phyloP scores from a whole-genome alignment of 2,797 vertebrate genomes.

The Dipus sagitta region DNA sequence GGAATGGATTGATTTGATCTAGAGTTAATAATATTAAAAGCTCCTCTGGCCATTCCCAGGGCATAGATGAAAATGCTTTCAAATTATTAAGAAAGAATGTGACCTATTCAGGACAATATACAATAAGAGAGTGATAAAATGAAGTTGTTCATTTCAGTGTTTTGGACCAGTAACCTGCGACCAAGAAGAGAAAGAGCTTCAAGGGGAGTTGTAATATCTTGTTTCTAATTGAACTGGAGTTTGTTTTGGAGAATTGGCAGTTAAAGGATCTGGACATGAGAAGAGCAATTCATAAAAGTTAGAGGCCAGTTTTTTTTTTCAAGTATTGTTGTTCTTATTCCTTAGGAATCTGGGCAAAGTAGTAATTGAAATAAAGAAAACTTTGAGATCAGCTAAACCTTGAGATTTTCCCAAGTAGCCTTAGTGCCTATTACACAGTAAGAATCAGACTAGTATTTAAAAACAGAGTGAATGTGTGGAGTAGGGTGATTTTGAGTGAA shows the following conservation, averaged over 20 bases:
- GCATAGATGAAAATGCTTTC: slow-evolving; percentile 82
- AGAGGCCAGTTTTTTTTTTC: slow-evolving; percentile 23
- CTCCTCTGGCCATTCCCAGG: slow-evolving; percentile 73
- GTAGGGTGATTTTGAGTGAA: background rate
- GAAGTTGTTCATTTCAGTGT: slow-evolving; percentile 53
- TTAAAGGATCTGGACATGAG: slow-evolving; percentile 58
- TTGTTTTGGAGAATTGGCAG: slow-evolving; percentile 68
- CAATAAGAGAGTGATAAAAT: slow-evolving; percentile 73
- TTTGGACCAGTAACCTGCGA: slow-evolving; percentile 48
- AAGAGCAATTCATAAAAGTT: slow-evolving; percentile 60
- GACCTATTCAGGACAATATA: slow-evolving; percentile 68
- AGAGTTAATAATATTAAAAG: slow-evolving; percentile 85
- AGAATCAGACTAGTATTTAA: slow-evolving; percentile 7
- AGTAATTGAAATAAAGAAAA: slow-evolving; percentile 41
- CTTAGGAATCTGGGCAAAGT: slow-evolving; percentile 51
- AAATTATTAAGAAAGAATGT: slow-evolving; percentile 80
- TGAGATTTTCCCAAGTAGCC: slow-evolving; percentile 29
- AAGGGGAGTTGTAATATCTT: slow-evolving; percentile 43
- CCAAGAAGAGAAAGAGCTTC: slow-evolving; percentile 13
- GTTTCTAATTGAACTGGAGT: slow-evolving; percentile 57
- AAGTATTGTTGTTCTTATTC: slow-evolving; percentile 48
- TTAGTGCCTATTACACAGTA: background rate
- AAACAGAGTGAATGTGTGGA: background rate
- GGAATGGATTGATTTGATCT: slow-evolving; percentile 82
- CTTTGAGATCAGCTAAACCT: slow-evolving; percentile 12